Evolutionary conservation across 2,888 invertebrate genomes (phyloP).

Genomic region (Mesorhabditis spiculigera): DNA sequence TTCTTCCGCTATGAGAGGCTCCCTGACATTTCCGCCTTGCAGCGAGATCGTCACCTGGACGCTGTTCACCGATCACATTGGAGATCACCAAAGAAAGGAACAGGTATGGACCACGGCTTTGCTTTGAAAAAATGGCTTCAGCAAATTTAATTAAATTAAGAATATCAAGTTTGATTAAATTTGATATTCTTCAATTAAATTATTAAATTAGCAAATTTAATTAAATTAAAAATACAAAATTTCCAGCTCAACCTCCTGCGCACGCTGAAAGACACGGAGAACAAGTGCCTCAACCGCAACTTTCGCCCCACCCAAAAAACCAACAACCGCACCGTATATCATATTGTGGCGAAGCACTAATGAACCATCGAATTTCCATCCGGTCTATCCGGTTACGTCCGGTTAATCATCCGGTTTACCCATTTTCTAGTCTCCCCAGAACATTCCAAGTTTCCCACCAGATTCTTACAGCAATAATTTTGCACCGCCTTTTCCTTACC

Average conservation of each 20-base stretch:
- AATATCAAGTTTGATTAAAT: not conserved
- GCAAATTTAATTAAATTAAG: not conserved
- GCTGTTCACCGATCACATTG: conserved; percentile 53
- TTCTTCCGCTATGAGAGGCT: conserved; percentile 52
- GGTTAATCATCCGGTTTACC: too few relatives aligned
- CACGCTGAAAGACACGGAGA: conserved; percentile 38
- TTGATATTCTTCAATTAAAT: not conserved
- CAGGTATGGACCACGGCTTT: conserved; percentile 23
- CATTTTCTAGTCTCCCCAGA: not conserved
- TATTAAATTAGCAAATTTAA: not conserved
- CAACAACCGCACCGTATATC: conserved; percentile 37
- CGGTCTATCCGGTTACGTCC: not conserved
- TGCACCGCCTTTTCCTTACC: too few relatives aligned
- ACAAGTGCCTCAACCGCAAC: conserved; percentile 40
- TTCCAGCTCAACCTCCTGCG: conserved; percentile 42
- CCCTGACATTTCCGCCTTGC: conserved; percentile 55
- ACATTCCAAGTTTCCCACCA: too few relatives aligned
- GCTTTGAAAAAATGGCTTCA: too few relatives aligned
- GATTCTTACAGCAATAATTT: too few relatives aligned
- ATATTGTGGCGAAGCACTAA: conserved; percentile 15
- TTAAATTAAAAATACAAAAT: not conserved
- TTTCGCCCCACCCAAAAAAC: conserved; percentile 46
- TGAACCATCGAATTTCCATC: not conserved
- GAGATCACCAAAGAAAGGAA: conserved; percentile 42
- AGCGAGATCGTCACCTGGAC: conserved; percentile 53